Percentiles rank a stretch among this genome's conserved stretches.
Conservation (phyloP, 2,888 invertebrate species). For the Polyploca ridens region DNA sequence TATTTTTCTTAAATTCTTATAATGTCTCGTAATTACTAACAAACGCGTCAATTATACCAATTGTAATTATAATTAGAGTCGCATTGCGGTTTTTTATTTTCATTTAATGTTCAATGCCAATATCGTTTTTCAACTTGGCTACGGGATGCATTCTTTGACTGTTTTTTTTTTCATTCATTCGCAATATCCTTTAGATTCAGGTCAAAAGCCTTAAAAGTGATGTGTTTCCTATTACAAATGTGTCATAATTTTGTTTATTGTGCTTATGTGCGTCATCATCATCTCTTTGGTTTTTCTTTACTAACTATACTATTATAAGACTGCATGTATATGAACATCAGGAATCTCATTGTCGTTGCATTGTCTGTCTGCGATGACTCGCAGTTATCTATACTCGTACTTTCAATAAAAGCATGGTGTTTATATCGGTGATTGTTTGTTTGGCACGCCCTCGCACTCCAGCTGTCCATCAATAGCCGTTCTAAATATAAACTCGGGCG, state of each 20-base stretch:
- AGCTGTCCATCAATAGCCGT: conserved; percentile 50
- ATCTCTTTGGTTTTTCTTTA: neutral
- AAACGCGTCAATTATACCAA: conserved; percentile 17
- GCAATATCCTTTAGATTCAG: neutral
- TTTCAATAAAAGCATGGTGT: conserved; percentile 10
- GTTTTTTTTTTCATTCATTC: conserved; percentile 2
- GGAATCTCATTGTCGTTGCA: neutral
- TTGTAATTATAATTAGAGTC: conserved; percentile 23
- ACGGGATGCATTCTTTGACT: conserved; percentile 12
- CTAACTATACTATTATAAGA: neutral
- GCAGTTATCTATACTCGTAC: neutral
- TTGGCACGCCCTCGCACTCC: conserved; percentile 64
- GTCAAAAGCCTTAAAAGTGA: neutral
- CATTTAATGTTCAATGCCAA: conserved; percentile 23
- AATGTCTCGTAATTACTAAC: conserved; percentile 17
- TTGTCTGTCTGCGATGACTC: neutral
- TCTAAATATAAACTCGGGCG: conserved; percentile 43
- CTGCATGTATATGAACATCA: neutral
- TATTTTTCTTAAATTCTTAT: conserved; percentile 5
- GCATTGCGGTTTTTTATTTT: conserved; percentile 17
- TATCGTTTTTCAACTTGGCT: conserved; percentile 25
- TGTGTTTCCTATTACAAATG: neutral
- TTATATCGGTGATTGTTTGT: conserved; percentile 52
- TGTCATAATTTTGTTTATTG: neutral
- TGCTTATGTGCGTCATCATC: neutral